These are phyloP conservation scores for Caiman crocodilus DNA, from an alignment of 2,797 vertebrate genomes.

Conservation along the genomic window DNA sequence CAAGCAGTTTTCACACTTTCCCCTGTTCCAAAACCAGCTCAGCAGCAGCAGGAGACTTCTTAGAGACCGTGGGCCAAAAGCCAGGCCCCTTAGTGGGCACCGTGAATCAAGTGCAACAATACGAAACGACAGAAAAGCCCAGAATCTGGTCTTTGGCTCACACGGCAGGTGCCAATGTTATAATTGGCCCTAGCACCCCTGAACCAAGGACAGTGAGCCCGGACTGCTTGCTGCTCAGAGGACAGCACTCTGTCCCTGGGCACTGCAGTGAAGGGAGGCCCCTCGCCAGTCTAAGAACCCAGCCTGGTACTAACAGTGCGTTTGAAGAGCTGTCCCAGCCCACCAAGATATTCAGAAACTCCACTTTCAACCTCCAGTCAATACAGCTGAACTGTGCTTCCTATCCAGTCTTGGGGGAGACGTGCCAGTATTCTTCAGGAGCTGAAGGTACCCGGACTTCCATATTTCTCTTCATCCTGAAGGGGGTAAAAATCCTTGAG, in stretches of 20 bases:
- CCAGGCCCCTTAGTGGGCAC: slow-evolving; percentile 20
- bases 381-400: slow-evolving; percentile 88
- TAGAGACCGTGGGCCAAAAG: slow-evolving; percentile 80
- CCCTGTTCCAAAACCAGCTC: slow-evolving; percentile 80
- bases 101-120: slow-evolving; percentile 79
- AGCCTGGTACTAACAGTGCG: slow-evolving; percentile 77
- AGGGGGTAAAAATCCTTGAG: neutral
- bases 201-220: slow-evolving; percentile 79
- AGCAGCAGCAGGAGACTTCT: slow-evolving; percentile 80
- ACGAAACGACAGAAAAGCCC: slow-evolving; percentile 87
- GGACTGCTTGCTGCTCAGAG: slow-evolving; percentile 83
- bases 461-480: neutral
- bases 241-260: slow-evolving; percentile 70
- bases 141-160: slow-evolving; percentile 96
- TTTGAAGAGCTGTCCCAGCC: slow-evolving; percentile 80
- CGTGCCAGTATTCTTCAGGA: slow-evolving; percentile 87
- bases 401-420: slow-evolving; percentile 84
- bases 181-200: slow-evolving; percentile 75
- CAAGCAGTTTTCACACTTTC: slow-evolving; percentile 83
- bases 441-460: slow-evolving; percentile 86
- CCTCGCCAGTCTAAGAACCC: slow-evolving; percentile 72
- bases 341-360: slow-evolving; percentile 85
- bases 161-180: slow-evolving; percentile 85
- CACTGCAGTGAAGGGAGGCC: slow-evolving; percentile 79
- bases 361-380: slow-evolving; percentile 86